phyloP scores from a whole-genome alignment of 2,113 vertebrate species.

The Ictalurus furcatus region DNA sequence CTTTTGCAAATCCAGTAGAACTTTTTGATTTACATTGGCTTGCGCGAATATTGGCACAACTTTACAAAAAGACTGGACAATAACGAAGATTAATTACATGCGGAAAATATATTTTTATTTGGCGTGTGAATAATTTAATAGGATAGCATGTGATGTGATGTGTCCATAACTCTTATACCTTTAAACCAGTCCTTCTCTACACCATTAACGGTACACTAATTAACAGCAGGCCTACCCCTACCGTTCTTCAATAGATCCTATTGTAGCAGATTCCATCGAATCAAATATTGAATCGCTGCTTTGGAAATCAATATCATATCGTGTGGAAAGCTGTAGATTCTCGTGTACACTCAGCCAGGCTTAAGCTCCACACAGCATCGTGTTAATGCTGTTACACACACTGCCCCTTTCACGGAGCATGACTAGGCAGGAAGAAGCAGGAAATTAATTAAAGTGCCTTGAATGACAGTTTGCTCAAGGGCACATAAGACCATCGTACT shows the following conservation, averaged over 20 bases:
- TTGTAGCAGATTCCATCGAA: neutral
- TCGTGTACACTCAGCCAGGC: conserved; percentile 24
- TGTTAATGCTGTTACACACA: conserved; percentile 58
- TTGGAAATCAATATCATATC: neutral
- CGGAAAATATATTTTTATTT: neutral
- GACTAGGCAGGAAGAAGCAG: conserved; percentile 55
- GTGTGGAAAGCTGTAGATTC: neutral
- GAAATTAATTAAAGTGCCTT: conserved; percentile 75
- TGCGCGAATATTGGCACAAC: no score
- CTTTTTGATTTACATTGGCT: neutral
- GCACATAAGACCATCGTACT: conserved; percentile 62
- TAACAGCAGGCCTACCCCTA: neutral
- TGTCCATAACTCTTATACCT: neutral
- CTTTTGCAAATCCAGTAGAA: neutral
- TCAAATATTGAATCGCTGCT: neutral
- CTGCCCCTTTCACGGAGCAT: conserved; percentile 50
- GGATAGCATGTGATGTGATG: neutral
- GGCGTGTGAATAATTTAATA: neutral
- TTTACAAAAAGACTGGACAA: neutral
- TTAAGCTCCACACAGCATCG: conserved; percentile 45
- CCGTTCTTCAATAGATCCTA: neutral
- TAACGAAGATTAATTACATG: neutral
- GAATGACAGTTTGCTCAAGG: conserved; percentile 78
- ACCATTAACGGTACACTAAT: neutral
- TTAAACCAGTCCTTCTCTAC: neutral